These are phyloP conservation scores for Malurus leucopterus DNA, from an alignment of 2,797 vertebrate genomes.

Conservation along the genomic window DNA sequence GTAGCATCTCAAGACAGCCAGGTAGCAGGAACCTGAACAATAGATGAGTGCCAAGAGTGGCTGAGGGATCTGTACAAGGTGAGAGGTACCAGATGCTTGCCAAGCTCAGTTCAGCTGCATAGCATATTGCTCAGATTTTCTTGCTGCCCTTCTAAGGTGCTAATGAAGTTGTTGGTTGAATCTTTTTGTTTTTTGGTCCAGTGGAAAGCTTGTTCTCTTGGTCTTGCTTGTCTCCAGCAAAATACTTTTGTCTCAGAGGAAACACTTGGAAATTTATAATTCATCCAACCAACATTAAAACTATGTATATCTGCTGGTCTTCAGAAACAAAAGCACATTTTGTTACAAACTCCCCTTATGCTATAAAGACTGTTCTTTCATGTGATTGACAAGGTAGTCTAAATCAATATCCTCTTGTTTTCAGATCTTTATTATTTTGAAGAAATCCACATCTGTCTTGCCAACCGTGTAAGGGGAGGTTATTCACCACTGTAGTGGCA, in stretches of 20 bases:
- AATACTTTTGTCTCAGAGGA: neutral
- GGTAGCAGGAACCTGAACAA: neutral
- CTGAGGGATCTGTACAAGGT: neutral
- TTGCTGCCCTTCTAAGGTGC: neutral
- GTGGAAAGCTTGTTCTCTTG: neutral
- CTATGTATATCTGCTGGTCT: neutral
- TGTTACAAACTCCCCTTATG: neutral
- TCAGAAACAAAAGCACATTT: neutral
- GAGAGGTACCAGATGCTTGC: neutral
- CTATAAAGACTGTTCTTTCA: conserved; percentile 1
- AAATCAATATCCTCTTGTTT: conserved; percentile 46
- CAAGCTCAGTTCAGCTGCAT: neutral
- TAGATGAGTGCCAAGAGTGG: fast-evolving
- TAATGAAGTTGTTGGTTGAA: neutral
- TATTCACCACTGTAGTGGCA: neutral
- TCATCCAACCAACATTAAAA: neutral
- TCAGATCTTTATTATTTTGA: conserved; percentile 42
- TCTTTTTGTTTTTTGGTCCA: neutral
- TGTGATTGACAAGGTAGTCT: conserved; percentile 30
- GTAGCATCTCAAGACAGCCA: neutral
- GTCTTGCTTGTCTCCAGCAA: neutral
- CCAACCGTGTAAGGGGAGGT: neutral
- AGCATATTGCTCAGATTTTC: neutral
- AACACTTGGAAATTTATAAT: neutral
- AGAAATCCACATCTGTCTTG: conserved; percentile 5